Base-by-base conservation (phyloP, 2,888 invertebrate species). In the Melanargia galathea region DNA sequence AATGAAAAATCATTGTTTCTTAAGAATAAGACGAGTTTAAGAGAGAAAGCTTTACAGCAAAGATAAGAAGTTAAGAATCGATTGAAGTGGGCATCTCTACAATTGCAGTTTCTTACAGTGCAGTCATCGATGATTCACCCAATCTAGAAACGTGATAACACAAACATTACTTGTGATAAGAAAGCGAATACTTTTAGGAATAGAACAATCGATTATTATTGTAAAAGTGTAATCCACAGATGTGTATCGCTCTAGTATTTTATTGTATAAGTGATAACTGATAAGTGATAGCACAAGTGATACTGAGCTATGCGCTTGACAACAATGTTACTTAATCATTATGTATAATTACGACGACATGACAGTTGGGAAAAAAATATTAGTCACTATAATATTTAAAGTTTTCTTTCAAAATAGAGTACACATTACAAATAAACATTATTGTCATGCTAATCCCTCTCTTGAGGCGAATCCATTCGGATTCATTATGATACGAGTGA, bases 1-100 rank as follows among this genome's bases (percentile, higher is more conserved):
- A 30, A 30, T 30, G 6, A 30, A 30, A 30, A 7, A 30, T 30
- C 3, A 30, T 7, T 0, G 8, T 2, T 30, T n/a, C n/a, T n/a
- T n/a, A n/a, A n/a, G n/a, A n/a, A n/a, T 30, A 30, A 26, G 6
- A 30, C 30, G 30, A n/a, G 6, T 30, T 30, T 30, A 7, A 30
- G 7, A 6, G 3, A 6, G 30, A 30, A 26, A 5, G 26, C n/a
- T n/a, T n/a, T n/a, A n/a, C n/a, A n/a, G n/a, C n/a, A n/a, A n/a
- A n/a, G n/a, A n/a, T n/a, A n/a, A n/a, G 6, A 26, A 81, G 84
- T 86, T 86, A 87, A 84, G 80, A 76, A 76, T 75, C 75, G 74
- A 67, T 64, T 74, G 75, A 73, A 71, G 72, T 73, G 75, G 76
- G 71, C 76, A 66, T 74, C 68, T 70, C 70, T 69, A n/a, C n/a